Evolutionary conservation across 2,888 invertebrate species (phyloP), one percentile per base, ranked within the genome.

Genomic region (Melanostoma mellinum): DNA sequence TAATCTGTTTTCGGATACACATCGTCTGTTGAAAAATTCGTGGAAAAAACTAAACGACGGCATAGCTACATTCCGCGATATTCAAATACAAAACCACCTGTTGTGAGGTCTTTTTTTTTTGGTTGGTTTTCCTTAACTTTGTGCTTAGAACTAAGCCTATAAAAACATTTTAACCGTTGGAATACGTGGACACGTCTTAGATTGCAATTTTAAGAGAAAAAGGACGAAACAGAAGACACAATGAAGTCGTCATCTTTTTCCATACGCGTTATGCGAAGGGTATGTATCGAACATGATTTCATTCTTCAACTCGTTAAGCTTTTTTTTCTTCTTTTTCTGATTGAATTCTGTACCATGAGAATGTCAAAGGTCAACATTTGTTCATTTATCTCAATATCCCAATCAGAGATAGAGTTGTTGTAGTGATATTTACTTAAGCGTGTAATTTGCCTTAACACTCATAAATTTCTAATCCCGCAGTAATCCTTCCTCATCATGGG

Each of bases 241-340:
- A 84, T 84, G 84, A 84, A 84, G 84, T 84, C 84, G 74, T 84
- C 84, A 84, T 84, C 84, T 6, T 84, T 84, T 79, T 84, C 84
- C 55, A 84, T 84, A 84, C 84, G 84, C 71, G 84, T 84, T 60
- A 84, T 84, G 84, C 79, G 84, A 79, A 84, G 84, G 84, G 84
- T 84, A 84, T 71, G 84, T 84, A 84, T 42, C 20, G 9, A 10
- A n/a, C 30, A 9, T 36, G 10, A 40, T 48, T 61, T 8, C 48
- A 35, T 46, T 20, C 33, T 40, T 10, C 3, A 36, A 75, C 30
- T 61, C 20, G 9, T 4, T 55, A 48, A 65, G 10, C 3, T 50
- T 30, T 33, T 35, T 35, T 10, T 10, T 6, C 38, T 52, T 48
- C 33, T 61, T 42, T 53, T 20, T 74, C 50, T 35, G 3, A 48